A percentile compares a stretch with the other conserved stretches of the same genome.
Conservation (phyloP, 2,888 invertebrate genomes). For the Agrypnus murinus region DNA sequence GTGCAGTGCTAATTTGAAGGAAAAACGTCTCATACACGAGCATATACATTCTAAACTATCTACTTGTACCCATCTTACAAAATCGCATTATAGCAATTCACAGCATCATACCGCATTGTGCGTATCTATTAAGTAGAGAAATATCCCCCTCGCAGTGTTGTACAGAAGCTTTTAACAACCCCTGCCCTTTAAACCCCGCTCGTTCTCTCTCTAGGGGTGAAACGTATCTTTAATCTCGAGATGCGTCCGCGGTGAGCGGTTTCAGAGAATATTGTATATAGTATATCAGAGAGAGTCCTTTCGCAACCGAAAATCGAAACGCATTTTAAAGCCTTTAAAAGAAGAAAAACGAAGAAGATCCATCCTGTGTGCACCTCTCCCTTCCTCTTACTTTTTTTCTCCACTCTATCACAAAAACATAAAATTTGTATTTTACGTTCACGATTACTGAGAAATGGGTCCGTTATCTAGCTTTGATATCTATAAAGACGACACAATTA, state of each 20-base stretch:
- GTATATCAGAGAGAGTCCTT: too few species aligned
- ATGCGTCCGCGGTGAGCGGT: constrained; percentile 53
- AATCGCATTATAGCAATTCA: constrained; percentile 61
- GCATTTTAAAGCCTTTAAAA: constrained; percentile 25
- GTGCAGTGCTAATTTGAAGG: too few species aligned
- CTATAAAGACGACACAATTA: constrained; percentile 46
- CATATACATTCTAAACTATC: too few species aligned
- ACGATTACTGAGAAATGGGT: constrained; percentile 37
- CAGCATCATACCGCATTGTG: constrained; percentile 56
- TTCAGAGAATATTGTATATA: constrained; percentile 41
- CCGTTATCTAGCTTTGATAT: constrained; percentile 40
- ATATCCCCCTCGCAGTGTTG: constrained; percentile 53
- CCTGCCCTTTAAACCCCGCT: constrained; percentile 56
- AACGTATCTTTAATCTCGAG: constrained; percentile 59
- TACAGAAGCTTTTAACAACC: constrained; percentile 57
- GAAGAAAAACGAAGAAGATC: constrained; percentile 3
- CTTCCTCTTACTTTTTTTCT: neutral
- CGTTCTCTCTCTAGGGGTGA: constrained; percentile 53
- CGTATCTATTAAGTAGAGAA: constrained; percentile 52
- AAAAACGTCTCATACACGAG: too few species aligned
- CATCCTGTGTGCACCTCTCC: too few species aligned
- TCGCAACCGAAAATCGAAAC: constrained; percentile 37
- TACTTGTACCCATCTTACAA: constrained; percentile 38
- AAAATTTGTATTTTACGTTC: constrained; percentile 40
- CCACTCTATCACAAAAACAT: constrained; percentile 23